Percentiles rank a stretch among this genome's conserved stretches.
These are phyloP conservation scores for Columba guinea DNA, from an alignment of 2,797 vertebrate genomes.

Conservation along the genomic window DNA sequence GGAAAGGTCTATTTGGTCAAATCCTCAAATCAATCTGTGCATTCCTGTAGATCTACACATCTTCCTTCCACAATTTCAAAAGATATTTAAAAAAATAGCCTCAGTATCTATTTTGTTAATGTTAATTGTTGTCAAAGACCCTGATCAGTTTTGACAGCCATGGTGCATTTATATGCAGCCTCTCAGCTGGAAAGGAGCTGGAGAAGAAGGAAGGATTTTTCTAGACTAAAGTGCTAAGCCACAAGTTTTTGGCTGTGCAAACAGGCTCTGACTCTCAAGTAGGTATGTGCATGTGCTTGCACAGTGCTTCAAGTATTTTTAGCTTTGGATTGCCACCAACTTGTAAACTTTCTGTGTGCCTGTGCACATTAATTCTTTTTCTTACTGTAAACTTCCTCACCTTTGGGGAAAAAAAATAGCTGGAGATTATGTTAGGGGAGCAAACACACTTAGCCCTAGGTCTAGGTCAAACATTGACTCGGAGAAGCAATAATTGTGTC, in stretches of 20 bases:
- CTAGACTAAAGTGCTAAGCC: background rate
- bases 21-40: background rate
- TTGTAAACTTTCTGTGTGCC: slow-evolving; percentile 26
- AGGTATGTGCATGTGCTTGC: background rate
- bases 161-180: background rate
- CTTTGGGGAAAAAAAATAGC: background rate
- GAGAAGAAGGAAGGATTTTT: slow-evolving; percentile 31
- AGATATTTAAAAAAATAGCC: too few species aligned
- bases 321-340: slow-evolving; percentile 5
- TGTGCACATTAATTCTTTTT: background rate
- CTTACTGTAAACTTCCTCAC: background rate
- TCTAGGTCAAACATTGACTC: slow-evolving; percentile 50
- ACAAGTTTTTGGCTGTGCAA: background rate
- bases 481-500: slow-evolving; percentile 28
- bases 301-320: slow-evolving; percentile 29
- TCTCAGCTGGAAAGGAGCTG: slow-evolving; percentile 1
- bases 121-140: background rate
- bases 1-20: background rate
- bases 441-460: slow-evolving; percentile 46
- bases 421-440: slow-evolving; percentile 20
- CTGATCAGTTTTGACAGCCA: background rate
- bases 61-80: background rate
- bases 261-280: background rate
- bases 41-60: background rate
- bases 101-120: background rate